Percentiles rank a stretch among this genome's conserved stretches.
Conservation (phyloP, 2,113 vertebrate genomes). For the Oxyruncus cristatus region DNA sequence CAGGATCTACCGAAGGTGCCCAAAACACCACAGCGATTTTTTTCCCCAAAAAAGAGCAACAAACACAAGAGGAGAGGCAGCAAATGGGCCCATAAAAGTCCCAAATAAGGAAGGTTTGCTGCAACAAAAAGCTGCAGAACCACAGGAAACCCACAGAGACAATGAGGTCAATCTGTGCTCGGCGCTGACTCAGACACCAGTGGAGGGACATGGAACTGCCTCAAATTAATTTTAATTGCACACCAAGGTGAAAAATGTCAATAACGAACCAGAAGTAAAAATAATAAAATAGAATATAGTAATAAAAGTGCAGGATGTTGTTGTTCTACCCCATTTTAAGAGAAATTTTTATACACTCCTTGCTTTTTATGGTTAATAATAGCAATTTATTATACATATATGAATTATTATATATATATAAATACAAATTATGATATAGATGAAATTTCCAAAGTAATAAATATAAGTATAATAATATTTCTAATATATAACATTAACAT, state of each 20-base stretch:
- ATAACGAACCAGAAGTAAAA: background rate
- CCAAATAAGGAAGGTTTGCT: background rate
- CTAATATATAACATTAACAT: no score
- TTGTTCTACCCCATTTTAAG: background rate
- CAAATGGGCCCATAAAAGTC: background rate
- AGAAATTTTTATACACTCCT: background rate
- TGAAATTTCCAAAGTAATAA: no score
- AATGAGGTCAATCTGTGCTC: background rate
- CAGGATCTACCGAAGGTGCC: background rate
- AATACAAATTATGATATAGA: no score
- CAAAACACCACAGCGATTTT: background rate
- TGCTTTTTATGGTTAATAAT: background rate
- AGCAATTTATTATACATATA: background rate
- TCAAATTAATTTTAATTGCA: background rate
- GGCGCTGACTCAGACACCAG: background rate
- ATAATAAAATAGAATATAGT: background rate
- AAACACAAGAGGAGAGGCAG: background rate
- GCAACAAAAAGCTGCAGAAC: background rate
- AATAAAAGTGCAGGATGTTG: background rate
- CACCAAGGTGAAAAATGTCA: background rate
- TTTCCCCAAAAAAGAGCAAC: background rate
- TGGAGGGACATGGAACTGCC: background rate
- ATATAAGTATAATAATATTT: no score
- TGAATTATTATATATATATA: no score
- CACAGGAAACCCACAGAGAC: background rate